phyloP scores from a whole-genome alignment of 1,140 invertebrate genomes.

The Bombus sylvicola region DNA sequence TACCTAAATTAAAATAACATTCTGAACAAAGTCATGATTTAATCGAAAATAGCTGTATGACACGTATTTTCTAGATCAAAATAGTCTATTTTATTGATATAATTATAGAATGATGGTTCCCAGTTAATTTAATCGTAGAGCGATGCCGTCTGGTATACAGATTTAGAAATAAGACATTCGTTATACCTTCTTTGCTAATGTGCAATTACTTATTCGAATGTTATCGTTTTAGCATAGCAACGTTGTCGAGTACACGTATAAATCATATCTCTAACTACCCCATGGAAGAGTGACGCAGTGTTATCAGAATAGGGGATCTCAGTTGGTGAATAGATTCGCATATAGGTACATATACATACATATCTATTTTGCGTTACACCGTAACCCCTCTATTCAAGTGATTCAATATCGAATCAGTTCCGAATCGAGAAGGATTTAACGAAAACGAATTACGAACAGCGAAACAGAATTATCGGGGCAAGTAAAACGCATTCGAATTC shows the following conservation, averaged over 20 bases:
- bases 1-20: not conserved
- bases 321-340: slow-evolving; percentile 55
- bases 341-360: slow-evolving; percentile 62
- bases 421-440: slow-evolving; percentile 36
- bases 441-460: slow-evolving; percentile 52
- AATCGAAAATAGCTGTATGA: not conserved
- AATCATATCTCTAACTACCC: slow-evolving; percentile 36
- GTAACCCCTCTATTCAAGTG: slow-evolving; percentile 50
- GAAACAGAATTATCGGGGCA: slow-evolving; percentile 24
- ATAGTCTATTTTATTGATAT: not conserved
- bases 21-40: not conserved
- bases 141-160: not conserved
- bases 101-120: not conserved
- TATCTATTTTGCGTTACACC: slow-evolving; percentile 58
- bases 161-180: not conserved
- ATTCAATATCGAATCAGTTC: slow-evolving; percentile 60
- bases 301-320: slow-evolving; percentile 56
- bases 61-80: not conserved
- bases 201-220: slow-evolving; percentile 15
- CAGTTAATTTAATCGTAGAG: not conserved
- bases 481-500: slow-evolving; percentile 3
- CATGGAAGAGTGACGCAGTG: slow-evolving; percentile 42
- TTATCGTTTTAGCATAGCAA: not conserved
- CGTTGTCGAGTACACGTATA: slow-evolving; percentile 8
- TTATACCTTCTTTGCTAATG: not conserved